Evolutionary conservation across 2,113 vertebrate species (phyloP).

Genomic region (Carlito syrichta): DNA sequence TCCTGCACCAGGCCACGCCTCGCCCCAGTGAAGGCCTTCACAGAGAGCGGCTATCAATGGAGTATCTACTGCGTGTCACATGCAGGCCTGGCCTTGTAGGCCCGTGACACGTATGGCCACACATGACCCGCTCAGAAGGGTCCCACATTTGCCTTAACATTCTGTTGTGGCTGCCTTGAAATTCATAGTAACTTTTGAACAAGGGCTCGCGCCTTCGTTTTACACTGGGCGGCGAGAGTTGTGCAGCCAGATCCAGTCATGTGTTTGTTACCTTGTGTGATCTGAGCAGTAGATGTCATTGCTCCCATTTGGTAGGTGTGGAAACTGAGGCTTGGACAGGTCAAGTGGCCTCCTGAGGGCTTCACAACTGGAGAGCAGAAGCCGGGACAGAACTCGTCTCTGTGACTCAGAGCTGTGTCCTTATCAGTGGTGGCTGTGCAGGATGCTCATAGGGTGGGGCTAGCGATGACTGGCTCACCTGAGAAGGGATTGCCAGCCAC

Average conservation of each 20-base stretch:
- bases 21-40: rapidly evolving
- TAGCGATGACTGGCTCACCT: not conserved
- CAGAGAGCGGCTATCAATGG: rapidly evolving
- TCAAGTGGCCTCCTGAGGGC: not conserved
- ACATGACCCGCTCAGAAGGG: not conserved
- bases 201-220: rapidly evolving
- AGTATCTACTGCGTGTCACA: rapidly evolving
- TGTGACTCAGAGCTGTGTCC: not conserved
- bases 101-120: rapidly evolving
- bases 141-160: rapidly evolving
- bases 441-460: too few relatives aligned
- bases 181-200: not conserved
- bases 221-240: rapidly evolving
- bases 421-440: rapidly evolving
- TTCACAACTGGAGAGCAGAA: not conserved
- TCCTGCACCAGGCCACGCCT: rapidly evolving
- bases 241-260: rapidly evolving
- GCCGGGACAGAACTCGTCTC: rapidly evolving
- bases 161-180: not conserved
- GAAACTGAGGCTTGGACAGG: not conserved
- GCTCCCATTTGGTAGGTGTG: not conserved
- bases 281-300: rapidly evolving
- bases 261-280: rapidly evolving
- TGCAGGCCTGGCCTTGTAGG: rapidly evolving
- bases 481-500: not conserved